Evolutionary conservation across 1,140 invertebrate genomes (phyloP).

Genomic region (Caerostris darwini): DNA sequence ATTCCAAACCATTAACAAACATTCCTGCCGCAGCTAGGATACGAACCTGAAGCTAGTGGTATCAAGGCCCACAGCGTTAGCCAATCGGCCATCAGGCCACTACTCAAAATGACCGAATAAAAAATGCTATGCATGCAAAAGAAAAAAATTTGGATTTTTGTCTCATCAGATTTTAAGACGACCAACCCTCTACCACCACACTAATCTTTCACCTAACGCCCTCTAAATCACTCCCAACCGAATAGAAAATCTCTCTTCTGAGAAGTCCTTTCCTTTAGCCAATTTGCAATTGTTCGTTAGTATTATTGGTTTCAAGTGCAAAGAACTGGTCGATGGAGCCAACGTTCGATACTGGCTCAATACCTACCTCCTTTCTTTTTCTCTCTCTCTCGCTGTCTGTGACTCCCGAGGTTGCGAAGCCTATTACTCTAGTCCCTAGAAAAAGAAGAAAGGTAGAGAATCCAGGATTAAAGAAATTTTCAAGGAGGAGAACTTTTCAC

Average conservation of each 20-base stretch:
- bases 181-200: neutral
- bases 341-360: neutral
- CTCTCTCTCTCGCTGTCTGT: no score
- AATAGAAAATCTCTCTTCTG: neutral
- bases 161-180: no score
- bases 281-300: slow-evolving; percentile 69
- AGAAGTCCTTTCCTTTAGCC: slow-evolving; percentile 49
- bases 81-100: no score
- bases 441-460: neutral
- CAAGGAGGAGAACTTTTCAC: slow-evolving; percentile 6
- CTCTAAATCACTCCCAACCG: neutral
- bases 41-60: no score
- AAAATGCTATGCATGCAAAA: no score
- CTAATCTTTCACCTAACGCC: neutral
- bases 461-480: slow-evolving; percentile 31
- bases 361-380: neutral
- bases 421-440: neutral
- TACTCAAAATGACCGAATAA: no score
- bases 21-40: no score
- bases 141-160: no score
- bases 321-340: neutral
- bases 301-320: slow-evolving; percentile 44
- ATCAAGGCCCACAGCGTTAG: no score
- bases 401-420: neutral
- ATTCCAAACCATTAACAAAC: no score